Conservation (phyloP, 2,888 invertebrate species). For the Himalopsyche japonica region DNA sequence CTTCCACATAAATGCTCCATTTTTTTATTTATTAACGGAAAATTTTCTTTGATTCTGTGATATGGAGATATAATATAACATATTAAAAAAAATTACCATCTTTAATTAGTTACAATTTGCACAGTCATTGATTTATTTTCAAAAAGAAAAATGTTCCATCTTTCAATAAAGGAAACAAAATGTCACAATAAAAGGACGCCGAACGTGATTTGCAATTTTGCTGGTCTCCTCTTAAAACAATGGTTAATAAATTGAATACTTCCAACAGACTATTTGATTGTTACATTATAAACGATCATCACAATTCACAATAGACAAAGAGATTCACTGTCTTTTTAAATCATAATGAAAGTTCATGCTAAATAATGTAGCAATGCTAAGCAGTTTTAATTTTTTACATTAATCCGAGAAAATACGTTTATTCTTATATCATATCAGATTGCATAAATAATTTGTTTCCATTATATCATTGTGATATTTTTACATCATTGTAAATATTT, state of each 20-base stretch:
- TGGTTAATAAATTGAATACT: not conserved
- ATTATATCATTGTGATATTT: too few relatives aligned
- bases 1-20: too few relatives aligned
- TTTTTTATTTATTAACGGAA: too few relatives aligned
- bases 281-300: conserved; percentile 1
- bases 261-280: not conserved
- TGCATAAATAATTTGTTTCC: too few relatives aligned
- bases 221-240: not conserved
- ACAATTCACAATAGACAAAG: not conserved
- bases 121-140: not conserved
- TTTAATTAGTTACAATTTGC: not conserved
- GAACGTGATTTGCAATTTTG: not conserved
- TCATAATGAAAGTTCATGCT: not conserved
- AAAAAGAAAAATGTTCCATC: not conserved
- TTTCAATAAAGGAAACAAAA: not conserved
- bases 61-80: too few relatives aligned
- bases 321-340: not conserved
- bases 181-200: not conserved
- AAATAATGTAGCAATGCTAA: not conserved
- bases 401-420: too few relatives aligned
- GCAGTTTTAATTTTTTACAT: too few relatives aligned
- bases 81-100: too few relatives aligned
- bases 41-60: too few relatives aligned
- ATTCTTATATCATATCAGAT: too few relatives aligned
- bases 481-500: too few relatives aligned